Conservation (phyloP, 1,140 invertebrate genomes). For the Melitaea cinxia region DNA sequence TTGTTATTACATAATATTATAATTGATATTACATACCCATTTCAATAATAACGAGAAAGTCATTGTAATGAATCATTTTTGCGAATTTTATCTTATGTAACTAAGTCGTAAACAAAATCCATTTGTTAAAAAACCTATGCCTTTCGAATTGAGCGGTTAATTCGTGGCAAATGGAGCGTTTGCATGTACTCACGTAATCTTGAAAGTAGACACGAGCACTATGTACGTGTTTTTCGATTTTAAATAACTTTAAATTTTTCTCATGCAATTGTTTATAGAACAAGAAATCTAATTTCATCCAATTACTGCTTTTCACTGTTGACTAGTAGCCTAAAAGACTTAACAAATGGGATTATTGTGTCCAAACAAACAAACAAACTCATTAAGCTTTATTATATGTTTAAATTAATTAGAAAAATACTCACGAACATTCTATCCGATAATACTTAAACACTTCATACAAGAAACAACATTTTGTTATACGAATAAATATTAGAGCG, state of each 20-base stretch:
- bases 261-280: background rate
- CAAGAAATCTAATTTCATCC: too few relatives aligned
- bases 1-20: background rate
- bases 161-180: slow-evolving; percentile 23
- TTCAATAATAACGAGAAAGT: slow-evolving; percentile 20
- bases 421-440: too few relatives aligned
- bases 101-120: slow-evolving; percentile 17
- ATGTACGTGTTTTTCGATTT: slow-evolving; percentile 2
- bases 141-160: slow-evolving; percentile 29
- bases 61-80: slow-evolving; percentile 19
- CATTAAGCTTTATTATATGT: too few relatives aligned
- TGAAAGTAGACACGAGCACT: slow-evolving; percentile 22
- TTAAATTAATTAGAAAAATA: too few relatives aligned
- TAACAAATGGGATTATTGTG: too few relatives aligned
- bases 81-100: slow-evolving; percentile 25
- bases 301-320: too few relatives aligned
- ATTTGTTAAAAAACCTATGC: slow-evolving; percentile 24
- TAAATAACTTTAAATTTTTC: background rate
- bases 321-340: too few relatives aligned
- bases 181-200: slow-evolving; percentile 31
- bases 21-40: slow-evolving; percentile 1
- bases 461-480: too few relatives aligned
- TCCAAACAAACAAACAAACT: too few relatives aligned
- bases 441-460: too few relatives aligned
- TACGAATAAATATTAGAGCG: too few relatives aligned